Percentiles rank a stretch among this genome's conserved stretches.
Conservation (phyloP, 1,140 invertebrate genomes). For the Drosophila navojoa region DNA sequence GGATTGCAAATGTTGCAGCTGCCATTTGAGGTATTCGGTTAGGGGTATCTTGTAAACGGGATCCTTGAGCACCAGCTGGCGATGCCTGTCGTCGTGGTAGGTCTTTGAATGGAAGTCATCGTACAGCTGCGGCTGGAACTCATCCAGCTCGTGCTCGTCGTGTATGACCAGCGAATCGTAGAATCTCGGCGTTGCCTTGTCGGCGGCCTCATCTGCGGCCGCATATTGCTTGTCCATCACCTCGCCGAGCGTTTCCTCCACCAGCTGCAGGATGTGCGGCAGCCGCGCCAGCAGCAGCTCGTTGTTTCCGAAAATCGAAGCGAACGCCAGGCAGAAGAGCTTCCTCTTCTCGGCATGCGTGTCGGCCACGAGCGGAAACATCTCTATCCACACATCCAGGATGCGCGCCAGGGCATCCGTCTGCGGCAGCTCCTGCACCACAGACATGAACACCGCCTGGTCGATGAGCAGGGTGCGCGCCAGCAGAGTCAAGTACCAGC, state of each 20-base stretch:
- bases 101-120: conserved; percentile 77
- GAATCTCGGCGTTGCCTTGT: conserved; percentile 60
- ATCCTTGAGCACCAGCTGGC: conserved; percentile 87
- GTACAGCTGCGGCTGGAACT: conserved; percentile 53
- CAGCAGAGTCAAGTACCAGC: conserved; percentile 90
- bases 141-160: conserved; percentile 78
- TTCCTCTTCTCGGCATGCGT: conserved; percentile 92
- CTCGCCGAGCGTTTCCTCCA: conserved; percentile 94
- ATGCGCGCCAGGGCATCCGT: conserved; percentile 88
- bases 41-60: conserved; percentile 89
- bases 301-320: conserved; percentile 90
- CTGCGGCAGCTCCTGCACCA: conserved; percentile 85
- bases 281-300: conserved; percentile 89
- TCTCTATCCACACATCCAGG: conserved; percentile 91
- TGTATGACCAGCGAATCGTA: conserved; percentile 77
- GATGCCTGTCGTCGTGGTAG: conserved; percentile 85
- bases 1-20: conserved; percentile 86
- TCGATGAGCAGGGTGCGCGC: conserved; percentile 91
- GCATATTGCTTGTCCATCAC: conserved; percentile 88
- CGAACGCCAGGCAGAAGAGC: conserved; percentile 91
- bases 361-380: conserved; percentile 91
- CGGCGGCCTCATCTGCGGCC: conserved; percentile 41
- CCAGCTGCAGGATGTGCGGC: conserved; percentile 89
- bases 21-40: conserved; percentile 88
- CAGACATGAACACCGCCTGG: conserved; percentile 89